Percentiles rank a stretch among this genome's conserved stretches.
These are phyloP conservation scores for Lophotis ruficrista DNA, from an alignment of 2,113 vertebrate species.

Conservation along the genomic window DNA sequence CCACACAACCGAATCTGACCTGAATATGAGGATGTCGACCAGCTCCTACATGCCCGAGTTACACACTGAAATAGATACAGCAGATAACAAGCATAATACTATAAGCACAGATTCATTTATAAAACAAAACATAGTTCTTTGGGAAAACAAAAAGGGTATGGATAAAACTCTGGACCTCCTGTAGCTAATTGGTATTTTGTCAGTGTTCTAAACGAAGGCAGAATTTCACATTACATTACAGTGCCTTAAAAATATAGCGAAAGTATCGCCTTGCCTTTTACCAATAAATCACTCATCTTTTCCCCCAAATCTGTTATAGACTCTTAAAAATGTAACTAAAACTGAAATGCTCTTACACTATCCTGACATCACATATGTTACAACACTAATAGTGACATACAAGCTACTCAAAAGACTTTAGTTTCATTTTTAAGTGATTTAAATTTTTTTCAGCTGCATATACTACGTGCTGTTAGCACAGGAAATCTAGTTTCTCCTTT, in stretches of 20 bases:
- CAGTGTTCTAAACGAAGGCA: not conserved
- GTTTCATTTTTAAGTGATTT: not conserved
- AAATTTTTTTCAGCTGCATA: not conserved
- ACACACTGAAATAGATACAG: not conserved
- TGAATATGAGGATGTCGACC: not conserved
- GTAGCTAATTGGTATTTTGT: not conserved
- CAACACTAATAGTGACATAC: not conserved
- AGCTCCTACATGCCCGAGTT: not conserved
- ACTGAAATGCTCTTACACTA: not conserved
- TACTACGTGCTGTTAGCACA: not conserved
- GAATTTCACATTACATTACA: not conserved
- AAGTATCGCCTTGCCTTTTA: not conserved
- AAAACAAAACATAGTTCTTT: not conserved
- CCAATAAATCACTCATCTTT: not conserved
- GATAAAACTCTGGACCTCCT: not conserved
- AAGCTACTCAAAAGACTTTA: not conserved
- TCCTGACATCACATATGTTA: not conserved
- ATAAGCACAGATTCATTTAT: not conserved
- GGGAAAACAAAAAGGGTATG: not conserved
- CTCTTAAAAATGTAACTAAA: not conserved
- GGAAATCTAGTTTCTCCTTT: not conserved
- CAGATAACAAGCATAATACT: not conserved
- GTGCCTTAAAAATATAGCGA: not conserved
- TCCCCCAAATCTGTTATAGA: not conserved
- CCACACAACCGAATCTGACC: conserved; percentile 33